Conservation (phyloP, 2,888 invertebrate genomes). For the Operophtera brumata region DNA sequence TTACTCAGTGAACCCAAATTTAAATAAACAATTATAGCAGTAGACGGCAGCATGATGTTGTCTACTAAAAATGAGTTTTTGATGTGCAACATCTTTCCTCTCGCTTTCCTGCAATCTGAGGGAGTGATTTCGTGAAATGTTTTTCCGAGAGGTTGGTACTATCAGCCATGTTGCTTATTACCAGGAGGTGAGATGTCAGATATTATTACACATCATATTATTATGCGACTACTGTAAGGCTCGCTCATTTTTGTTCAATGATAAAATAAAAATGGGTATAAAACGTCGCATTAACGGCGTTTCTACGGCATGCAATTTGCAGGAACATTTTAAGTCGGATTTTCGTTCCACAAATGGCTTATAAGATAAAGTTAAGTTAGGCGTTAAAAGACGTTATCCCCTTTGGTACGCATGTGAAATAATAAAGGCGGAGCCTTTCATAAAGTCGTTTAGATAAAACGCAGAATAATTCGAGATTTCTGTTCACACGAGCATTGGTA, state of each 20-base stretch:
- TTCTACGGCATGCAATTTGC: slow-evolving; percentile 27
- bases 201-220: too few species aligned
- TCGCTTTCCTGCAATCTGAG: too few species aligned
- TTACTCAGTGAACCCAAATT: neutral
- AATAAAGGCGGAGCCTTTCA: slow-evolving; percentile 34
- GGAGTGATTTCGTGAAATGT: too few species aligned
- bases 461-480: slow-evolving; percentile 31
- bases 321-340: slow-evolving; percentile 31
- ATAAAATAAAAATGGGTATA: slow-evolving; percentile 10
- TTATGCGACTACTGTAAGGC: too few species aligned
- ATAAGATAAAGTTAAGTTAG: slow-evolving; percentile 35
- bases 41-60: neutral
- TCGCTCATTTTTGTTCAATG: too few species aligned
- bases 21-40: slow-evolving; percentile 7
- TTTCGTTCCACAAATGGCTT: slow-evolving; percentile 34
- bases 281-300: slow-evolving; percentile 21
- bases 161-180: too few species aligned
- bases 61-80: too few species aligned
- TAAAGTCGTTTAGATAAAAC: slow-evolving; percentile 38
- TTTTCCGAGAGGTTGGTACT: too few species aligned
- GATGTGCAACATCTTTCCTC: too few species aligned
- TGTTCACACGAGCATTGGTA: slow-evolving; percentile 16
- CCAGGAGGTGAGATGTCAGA: too few species aligned
- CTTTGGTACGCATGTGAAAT: slow-evolving; percentile 36
- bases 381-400: slow-evolving; percentile 35